Evolutionary conservation across 2,113 vertebrate species (phyloP).

Genomic region (Upupa epops): DNA sequence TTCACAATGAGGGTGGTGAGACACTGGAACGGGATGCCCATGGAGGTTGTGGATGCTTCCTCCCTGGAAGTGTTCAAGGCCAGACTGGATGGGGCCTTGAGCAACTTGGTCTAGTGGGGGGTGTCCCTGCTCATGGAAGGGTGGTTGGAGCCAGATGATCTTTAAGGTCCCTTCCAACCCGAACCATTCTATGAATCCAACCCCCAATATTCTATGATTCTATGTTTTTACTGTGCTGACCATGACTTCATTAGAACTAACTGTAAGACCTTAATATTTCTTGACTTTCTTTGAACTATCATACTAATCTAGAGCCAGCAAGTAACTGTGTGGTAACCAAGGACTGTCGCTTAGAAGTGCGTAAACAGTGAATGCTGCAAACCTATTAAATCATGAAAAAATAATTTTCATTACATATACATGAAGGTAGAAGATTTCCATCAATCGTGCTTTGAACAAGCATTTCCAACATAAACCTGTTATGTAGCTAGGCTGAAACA

Average conservation of each 20-base stretch:
- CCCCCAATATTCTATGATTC: no score
- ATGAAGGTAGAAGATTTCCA: constrained; percentile 73
- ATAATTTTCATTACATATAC: constrained; percentile 74
- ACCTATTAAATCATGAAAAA: constrained; percentile 74
- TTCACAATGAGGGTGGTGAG: no score
- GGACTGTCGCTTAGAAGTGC: neutral
- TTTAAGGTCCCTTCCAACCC: no score
- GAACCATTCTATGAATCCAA: no score
- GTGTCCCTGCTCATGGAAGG: no score
- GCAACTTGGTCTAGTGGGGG: no score
- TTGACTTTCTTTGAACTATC: constrained; percentile 20
- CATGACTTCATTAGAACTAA: neutral
- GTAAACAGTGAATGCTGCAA: constrained; percentile 50
- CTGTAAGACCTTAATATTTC: neutral
- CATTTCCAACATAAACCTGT: constrained; percentile 58
- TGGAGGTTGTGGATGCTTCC: no score
- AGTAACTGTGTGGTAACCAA: neutral
- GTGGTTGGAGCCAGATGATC: no score
- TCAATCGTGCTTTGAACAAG: constrained; percentile 74
- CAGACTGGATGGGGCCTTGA: no score
- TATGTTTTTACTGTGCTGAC: neutral
- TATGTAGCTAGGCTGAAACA: constrained; percentile 71
- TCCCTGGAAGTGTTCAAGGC: no score
- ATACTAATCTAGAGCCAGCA: neutral
- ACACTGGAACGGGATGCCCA: no score